A percentile compares a stretch with the other conserved stretches of the same genome.
Conservation (phyloP, 2,888 invertebrate genomes). For the Noctua comes region DNA sequence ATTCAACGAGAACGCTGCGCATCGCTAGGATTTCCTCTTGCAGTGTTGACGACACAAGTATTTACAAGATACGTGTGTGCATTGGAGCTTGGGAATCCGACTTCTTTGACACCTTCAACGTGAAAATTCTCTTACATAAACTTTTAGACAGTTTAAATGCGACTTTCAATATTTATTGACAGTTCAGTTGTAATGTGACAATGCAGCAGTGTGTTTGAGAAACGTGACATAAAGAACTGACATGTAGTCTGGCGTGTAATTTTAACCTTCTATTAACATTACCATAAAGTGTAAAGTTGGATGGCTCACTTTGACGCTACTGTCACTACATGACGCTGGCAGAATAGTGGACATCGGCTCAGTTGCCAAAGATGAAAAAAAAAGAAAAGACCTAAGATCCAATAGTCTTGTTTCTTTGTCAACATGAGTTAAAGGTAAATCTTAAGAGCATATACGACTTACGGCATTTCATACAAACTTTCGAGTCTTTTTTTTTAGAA, state of each 20-base stretch:
- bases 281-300: too few species aligned
- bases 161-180: not conserved
- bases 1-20: not conserved
- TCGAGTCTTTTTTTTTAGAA: too few species aligned
- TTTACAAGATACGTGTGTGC: slow-evolving; percentile 1
- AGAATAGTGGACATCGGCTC: too few species aligned
- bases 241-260: too few species aligned
- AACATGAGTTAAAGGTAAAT: not conserved
- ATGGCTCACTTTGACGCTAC: too few species aligned
- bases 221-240: not conserved
- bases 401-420: not conserved
- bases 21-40: not conserved
- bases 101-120: slow-evolving; percentile 12
- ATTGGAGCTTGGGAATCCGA: slow-evolving; percentile 4
- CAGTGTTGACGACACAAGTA: slow-evolving; percentile 7
- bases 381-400: not conserved
- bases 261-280: too few species aligned
- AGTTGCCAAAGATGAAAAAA: too few species aligned
- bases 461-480: too few species aligned
- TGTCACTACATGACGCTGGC: too few species aligned
- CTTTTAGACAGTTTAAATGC: not conserved
- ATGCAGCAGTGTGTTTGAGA: not conserved
- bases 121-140: not conserved
- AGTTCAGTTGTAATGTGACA: not conserved
- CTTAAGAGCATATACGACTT: too few species aligned